Conservation (phyloP, 2,113 vertebrate species). For the Seriola dumerili region DNA sequence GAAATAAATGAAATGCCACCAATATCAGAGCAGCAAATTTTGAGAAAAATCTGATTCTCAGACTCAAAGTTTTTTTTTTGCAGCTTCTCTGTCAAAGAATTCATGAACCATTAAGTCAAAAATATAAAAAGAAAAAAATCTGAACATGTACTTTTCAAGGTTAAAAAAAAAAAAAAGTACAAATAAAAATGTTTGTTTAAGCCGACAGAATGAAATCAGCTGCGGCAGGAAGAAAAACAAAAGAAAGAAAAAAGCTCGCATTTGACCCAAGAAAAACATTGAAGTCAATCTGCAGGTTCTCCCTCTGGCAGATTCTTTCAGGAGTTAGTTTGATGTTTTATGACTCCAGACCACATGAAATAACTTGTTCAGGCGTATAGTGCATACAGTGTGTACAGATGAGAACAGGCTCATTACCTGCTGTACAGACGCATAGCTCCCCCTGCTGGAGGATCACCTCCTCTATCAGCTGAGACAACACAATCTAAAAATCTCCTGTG, state of each 20-base stretch:
- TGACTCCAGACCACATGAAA: slow-evolving; percentile 46
- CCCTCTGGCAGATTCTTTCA: slow-evolving; percentile 54
- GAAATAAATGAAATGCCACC: not conserved
- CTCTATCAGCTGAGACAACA: not conserved
- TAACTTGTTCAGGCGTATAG: slow-evolving; percentile 40
- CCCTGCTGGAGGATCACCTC: slow-evolving; percentile 57
- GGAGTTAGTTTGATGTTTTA: slow-evolving; percentile 29
- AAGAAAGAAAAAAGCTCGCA: not conserved
- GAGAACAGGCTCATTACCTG: not conserved
- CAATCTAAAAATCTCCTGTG: not conserved
- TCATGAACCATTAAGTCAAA: not conserved
- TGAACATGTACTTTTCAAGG: not conserved
- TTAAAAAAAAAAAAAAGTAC: not conserved
- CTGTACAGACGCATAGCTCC: slow-evolving; percentile 55
- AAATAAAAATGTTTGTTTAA: too few species aligned
- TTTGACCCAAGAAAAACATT: slow-evolving; percentile 13
- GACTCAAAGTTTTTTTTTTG: not conserved
- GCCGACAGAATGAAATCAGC: not conserved
- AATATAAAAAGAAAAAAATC: not conserved
- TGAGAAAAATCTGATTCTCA: not conserved
- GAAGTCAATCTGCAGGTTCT: not conserved
- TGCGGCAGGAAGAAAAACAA: not conserved
- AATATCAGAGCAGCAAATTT: not conserved
- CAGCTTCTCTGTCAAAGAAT: not conserved
- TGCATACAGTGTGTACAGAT: not conserved